These are phyloP conservation scores for Drosophila bunnanda DNA, from an alignment of 2,888 invertebrate species.

Conservation along the genomic window DNA sequence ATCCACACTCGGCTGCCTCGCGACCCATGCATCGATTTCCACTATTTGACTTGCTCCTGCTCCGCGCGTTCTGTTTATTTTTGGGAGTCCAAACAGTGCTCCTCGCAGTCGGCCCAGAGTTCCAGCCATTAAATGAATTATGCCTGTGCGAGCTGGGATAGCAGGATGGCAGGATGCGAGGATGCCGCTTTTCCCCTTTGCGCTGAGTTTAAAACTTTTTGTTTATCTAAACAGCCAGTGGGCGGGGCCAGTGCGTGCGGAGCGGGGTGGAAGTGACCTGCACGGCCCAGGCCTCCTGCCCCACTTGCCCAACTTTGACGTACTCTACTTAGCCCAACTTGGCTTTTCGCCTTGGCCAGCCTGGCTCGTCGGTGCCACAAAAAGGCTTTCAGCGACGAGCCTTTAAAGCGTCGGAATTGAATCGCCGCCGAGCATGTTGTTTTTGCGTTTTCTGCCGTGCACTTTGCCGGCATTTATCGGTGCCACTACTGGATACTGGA, in stretches of 20 bases:
- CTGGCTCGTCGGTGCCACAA: constrained; percentile 8
- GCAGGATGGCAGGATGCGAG: background rate
- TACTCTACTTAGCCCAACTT: constrained; percentile 50
- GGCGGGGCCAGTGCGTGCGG: constrained; percentile 43
- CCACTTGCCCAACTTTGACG: constrained; percentile 49
- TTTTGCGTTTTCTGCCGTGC: constrained; percentile 53
- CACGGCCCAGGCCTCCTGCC: constrained; percentile 22
- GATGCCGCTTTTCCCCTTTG: constrained; percentile 9
- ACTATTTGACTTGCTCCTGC: constrained; percentile 17
- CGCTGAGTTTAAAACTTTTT: constrained; percentile 44
- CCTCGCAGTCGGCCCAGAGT: constrained; percentile 49
- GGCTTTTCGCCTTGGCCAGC: constrained; percentile 18
- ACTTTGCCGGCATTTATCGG: constrained; percentile 67
- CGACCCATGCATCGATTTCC: constrained; percentile 54
- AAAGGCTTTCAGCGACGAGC: constrained; percentile 46
- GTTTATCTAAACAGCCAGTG: constrained; percentile 60
- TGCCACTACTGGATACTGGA: constrained; percentile 10
- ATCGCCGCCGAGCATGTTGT: constrained; percentile 48
- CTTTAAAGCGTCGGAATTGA: constrained; percentile 54
- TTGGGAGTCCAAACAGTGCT: constrained; percentile 9
- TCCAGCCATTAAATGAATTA: constrained; percentile 72
- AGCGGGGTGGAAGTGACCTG: constrained; percentile 23
- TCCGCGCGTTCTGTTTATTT: constrained; percentile 35
- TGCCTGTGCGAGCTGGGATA: constrained; percentile 8
- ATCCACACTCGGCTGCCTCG: constrained; percentile 66